Percentiles rank a stretch among this genome's conserved stretches.
Evolutionary conservation across 2,888 invertebrate genomes (phyloP).

Genomic region (Atethmia centrago): DNA sequence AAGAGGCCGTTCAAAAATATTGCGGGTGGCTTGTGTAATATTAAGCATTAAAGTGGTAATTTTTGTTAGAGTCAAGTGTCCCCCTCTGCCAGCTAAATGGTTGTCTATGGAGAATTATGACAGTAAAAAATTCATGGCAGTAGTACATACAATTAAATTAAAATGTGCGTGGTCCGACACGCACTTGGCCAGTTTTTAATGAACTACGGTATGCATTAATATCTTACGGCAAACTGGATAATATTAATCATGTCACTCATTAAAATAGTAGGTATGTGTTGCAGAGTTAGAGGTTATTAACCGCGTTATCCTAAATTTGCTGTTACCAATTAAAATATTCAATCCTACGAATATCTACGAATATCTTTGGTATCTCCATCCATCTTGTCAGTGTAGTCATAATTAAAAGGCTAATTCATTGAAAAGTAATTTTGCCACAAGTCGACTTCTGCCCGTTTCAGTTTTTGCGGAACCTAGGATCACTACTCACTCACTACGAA

Average conservation of each 20-base stretch:
- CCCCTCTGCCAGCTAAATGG: too few species aligned
- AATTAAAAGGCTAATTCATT: neutral
- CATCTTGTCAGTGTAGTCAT: neutral
- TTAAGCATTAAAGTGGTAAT: too few species aligned
- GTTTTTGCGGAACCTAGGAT: neutral
- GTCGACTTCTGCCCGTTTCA: neutral
- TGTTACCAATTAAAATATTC: neutral
- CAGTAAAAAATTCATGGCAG: too few species aligned
- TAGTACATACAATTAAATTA: too few species aligned
- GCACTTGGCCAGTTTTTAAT: too few species aligned
- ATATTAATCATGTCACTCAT: neutral
- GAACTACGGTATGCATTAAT: neutral
- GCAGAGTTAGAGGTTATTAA: neutral
- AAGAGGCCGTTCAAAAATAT: too few species aligned
- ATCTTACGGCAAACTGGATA: neutral
- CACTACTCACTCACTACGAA: neutral
- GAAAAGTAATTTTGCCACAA: neutral
- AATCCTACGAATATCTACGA: neutral
- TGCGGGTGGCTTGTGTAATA: too few species aligned
- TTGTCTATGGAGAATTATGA: too few species aligned
- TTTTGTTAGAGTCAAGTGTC: too few species aligned
- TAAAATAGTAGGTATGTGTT: neutral
- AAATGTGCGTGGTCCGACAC: too few species aligned
- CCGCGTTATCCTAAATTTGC: neutral
- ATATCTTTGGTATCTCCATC: neutral